Conservation (phyloP, 2,888 invertebrate species). For the Molorchus minor region DNA sequence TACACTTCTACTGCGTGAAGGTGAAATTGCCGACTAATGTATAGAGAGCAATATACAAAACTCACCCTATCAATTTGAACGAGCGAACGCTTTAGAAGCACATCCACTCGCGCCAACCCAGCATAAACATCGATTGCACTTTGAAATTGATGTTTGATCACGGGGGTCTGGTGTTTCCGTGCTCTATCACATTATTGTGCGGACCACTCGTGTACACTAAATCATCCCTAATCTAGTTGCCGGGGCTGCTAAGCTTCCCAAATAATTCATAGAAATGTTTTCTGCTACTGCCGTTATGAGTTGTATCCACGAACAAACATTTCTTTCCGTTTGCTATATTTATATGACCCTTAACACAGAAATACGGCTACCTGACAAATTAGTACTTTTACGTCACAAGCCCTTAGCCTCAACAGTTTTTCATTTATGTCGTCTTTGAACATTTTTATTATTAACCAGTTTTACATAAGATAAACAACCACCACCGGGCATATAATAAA, state of each 20-base stretch:
- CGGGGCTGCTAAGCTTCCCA: conserved; percentile 53
- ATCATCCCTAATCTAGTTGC: conserved; percentile 53
- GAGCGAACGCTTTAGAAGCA: conserved; percentile 6
- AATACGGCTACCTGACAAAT: too few relatives aligned
- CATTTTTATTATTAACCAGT: too few relatives aligned
- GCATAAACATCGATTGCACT: conserved; percentile 36
- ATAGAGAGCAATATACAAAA: background rate
- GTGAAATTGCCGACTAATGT: too few relatives aligned
- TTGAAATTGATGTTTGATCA: conserved; percentile 39
- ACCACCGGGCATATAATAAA: too few relatives aligned
- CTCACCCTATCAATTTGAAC: conserved; percentile 10
- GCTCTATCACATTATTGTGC: conserved; percentile 50
- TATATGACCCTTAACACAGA: too few relatives aligned
- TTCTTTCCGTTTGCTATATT: too few relatives aligned
- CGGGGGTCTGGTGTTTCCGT: conserved; percentile 42
- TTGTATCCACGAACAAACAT: conserved; percentile 20
- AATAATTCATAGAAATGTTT: conserved; percentile 50
- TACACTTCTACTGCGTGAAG: too few relatives aligned
- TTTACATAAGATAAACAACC: too few relatives aligned
- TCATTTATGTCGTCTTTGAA: too few relatives aligned
- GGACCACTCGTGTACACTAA: conserved; percentile 45
- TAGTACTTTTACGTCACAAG: too few relatives aligned
- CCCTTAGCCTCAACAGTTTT: too few relatives aligned
- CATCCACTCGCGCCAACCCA: conserved; percentile 22
- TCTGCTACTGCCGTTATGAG: conserved; percentile 23